phyloP scores from a whole-genome alignment of 2,888 invertebrate species.

The Amphiduros pacificus region DNA sequence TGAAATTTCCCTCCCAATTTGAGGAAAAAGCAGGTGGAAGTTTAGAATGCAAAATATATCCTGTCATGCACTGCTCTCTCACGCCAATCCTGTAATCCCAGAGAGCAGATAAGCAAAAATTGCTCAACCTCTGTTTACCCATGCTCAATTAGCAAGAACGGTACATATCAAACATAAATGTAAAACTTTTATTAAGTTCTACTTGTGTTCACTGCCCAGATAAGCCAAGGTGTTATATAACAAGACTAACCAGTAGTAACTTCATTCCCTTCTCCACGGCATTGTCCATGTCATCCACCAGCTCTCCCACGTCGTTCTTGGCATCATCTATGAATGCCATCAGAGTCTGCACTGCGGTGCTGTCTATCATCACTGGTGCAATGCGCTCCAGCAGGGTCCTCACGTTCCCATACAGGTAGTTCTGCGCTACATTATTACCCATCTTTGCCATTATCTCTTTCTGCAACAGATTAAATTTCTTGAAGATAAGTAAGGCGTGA shows the following conservation, averaged over 20 bases:
- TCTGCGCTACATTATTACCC: slow-evolving; percentile 93
- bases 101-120: too few relatives aligned
- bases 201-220: neutral
- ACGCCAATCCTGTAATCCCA: too few relatives aligned
- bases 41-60: too few relatives aligned
- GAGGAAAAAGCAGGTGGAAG: too few relatives aligned
- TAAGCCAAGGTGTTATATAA: neutral
- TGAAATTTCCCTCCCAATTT: too few relatives aligned
- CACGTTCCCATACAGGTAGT: slow-evolving; percentile 91
- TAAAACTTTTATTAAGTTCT: neutral
- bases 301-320: slow-evolving; percentile 39
- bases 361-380: slow-evolving; percentile 95
- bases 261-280: slow-evolving; percentile 89
- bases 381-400: slow-evolving; percentile 90
- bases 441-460: slow-evolving; percentile 85
- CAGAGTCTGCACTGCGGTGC: slow-evolving; percentile 76
- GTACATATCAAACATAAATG: too few relatives aligned
- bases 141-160: too few relatives aligned
- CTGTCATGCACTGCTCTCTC: too few relatives aligned
- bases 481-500: neutral
- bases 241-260: slow-evolving; percentile 71
- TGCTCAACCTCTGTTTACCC: too few relatives aligned
- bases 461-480: slow-evolving; percentile 58
- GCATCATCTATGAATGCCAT: slow-evolving; percentile 62
- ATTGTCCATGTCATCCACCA: slow-evolving; percentile 39